These are phyloP conservation scores for Cheirogaleus major DNA, from an alignment of 2,797 vertebrate genomes.

Conservation along the genomic window DNA sequence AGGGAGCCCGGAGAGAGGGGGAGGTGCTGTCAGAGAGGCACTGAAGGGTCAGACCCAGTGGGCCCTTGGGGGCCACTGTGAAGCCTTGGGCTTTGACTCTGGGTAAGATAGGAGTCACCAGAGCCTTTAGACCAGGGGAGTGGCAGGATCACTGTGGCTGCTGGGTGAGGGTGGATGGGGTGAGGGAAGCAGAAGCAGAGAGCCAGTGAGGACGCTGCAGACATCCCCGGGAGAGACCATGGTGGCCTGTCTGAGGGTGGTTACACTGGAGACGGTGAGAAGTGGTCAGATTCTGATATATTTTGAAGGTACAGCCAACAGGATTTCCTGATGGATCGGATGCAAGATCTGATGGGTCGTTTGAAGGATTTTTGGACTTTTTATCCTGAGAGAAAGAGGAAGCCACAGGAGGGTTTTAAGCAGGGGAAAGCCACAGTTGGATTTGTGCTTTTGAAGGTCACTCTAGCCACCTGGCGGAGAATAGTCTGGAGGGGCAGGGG, in stretches of 20 bases:
- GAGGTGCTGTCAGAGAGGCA: background rate
- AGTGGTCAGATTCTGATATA: background rate
- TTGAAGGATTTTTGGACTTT: background rate
- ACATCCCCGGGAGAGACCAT: background rate
- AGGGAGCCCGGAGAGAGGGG: background rate
- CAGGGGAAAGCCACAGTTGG: background rate
- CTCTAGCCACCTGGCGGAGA: background rate
- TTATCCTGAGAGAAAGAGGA: background rate
- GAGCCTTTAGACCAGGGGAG: background rate
- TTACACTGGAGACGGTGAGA: background rate
- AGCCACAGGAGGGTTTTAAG: background rate
- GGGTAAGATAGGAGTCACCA: background rate
- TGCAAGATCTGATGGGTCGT: background rate
- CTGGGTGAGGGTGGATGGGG: background rate
- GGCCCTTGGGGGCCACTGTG: background rate
- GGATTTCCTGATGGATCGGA: background rate
- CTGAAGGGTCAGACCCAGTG: background rate
- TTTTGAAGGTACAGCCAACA: background rate
- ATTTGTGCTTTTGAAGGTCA: background rate
- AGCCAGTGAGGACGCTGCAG: background rate
- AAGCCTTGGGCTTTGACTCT: background rate
- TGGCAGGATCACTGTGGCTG: background rate
- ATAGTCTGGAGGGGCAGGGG: background rate
- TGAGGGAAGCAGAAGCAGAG: background rate
- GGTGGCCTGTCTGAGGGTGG: background rate